A percentile compares a stretch with the other conserved stretches of the same genome.
These are phyloP conservation scores for Stenolophus ochropezus DNA, from an alignment of 2,888 invertebrate species.

Conservation along the genomic window DNA sequence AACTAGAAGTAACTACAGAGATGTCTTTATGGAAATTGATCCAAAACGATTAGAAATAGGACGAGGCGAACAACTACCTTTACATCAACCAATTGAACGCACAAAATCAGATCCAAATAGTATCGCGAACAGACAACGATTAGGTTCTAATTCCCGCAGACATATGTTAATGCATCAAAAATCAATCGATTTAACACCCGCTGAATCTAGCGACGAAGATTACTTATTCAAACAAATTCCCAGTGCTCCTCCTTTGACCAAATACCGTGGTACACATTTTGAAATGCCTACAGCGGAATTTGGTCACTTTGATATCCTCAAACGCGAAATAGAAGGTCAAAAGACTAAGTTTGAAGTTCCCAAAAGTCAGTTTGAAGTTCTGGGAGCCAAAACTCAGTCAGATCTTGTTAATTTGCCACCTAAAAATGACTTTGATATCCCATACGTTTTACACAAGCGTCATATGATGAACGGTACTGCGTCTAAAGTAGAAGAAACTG, in stretches of 20 bases:
- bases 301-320: constrained; percentile 80
- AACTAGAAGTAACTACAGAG: constrained; percentile 69
- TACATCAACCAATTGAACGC: constrained; percentile 85
- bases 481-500: constrained; percentile 71
- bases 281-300: constrained; percentile 73
- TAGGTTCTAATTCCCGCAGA: constrained; percentile 84
- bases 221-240: constrained; percentile 85
- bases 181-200: constrained; percentile 88
- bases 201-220: constrained; percentile 90
- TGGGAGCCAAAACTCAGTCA: constrained; percentile 73
- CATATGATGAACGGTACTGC: constrained; percentile 91
- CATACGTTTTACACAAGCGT: constrained; percentile 88
- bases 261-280: constrained; percentile 73
- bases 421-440: constrained; percentile 83
- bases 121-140: constrained; percentile 82
- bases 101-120: constrained; percentile 92
- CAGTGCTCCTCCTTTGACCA: constrained; percentile 82
- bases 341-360: constrained; percentile 83
- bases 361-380: constrained; percentile 82
- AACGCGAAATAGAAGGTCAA: constrained; percentile 73
- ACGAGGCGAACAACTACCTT: constrained; percentile 71
- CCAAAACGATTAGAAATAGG: constrained; percentile 76
- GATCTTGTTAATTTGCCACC: constrained; percentile 72
- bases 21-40: constrained; percentile 79
- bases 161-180: constrained; percentile 90